Evolutionary conservation across 2,888 invertebrate species (phyloP), one percentile per base, ranked within the genome.

Genomic region (Temnothorax ravouxi): DNA sequence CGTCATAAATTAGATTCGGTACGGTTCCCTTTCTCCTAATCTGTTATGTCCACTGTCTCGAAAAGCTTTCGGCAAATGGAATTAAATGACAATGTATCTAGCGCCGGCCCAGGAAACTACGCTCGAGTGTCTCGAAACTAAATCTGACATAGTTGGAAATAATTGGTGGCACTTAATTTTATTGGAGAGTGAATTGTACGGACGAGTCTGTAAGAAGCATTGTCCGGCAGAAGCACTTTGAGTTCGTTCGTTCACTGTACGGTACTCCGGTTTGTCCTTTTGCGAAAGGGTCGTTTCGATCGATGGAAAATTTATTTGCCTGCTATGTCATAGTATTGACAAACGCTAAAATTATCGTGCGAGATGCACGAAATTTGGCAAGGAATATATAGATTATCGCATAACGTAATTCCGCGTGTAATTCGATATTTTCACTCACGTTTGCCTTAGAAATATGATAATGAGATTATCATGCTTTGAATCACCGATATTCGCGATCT

Each of bases 131-230:
- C 59, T 18, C 25, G 25, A 29, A 47, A 44, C 56, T 71, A 79
- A 71, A 80, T 80, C 59, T 80, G 72, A 84, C 79, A 86, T 88
- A 62, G 79, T 47, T 85, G 72, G 82, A 88, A 88, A 88, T 88
- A 88, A 89, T 89, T 88, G 84, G 47, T 44, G 47, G 85, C 88
- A 67, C 86, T 87, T 88, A 59, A 83, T 89, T 89, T 88, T 89
- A 89, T 89, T 86, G 86, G 86, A 84, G 79, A 85, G 69, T 74
- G 84, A 72, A 87, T 89, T 80, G 84, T 47, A 84, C 84, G 59
- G 87, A 86, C 89, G 86, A 86, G 67, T 80, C 44, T 81, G 84
- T 83, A 84, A 86, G 86, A 88, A 84, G 86, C 85, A 88, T 89
- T 89, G 89, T 88, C 85, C 87, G 74, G 66, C 74, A 69, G 76